Base-by-base conservation (phyloP, 1,140 invertebrate genomes). In the Drosophila truncata region DNA sequence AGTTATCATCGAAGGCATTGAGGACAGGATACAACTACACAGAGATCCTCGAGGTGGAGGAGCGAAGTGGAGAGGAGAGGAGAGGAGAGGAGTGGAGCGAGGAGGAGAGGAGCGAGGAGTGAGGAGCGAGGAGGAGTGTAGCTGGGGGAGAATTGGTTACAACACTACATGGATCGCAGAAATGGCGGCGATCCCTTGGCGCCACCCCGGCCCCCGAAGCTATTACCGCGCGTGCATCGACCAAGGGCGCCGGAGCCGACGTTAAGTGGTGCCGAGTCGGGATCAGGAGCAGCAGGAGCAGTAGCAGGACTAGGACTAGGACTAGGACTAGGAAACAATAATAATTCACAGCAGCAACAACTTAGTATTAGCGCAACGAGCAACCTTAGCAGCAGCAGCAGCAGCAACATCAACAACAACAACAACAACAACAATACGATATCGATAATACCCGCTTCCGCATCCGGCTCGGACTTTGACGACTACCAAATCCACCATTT, bases 101-200 rank as follows among this genome's bases (percentile, higher is more conserved):
- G 20, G 50, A 33, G 41, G 50, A 58, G 73, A 44, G 71, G 29
- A 78, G 74, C 63, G n/a, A 14, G 65, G 23, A 47, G 58, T 71
- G 73, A 57, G 52, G 72, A 61, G 69, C 47, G 70, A 70, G 20
- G 50, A 33, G 41, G 50, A 58, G 73, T 52, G 71, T 35, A 78
- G 74, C 63, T 75, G 74, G 80, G 76, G 79, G 69, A 63, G 67
- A 63, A 66, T 90, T 81, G 85, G 85, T 80, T 81, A 69, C 63
- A 74, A 91, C 87, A 91, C 88, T 93, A 86, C 92, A 93, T 93
- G 93, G 92, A 88, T 93, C 93, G 93, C 93, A 94, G 93, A 93
- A 93, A 94, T 94, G 94, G 94, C 94, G 95, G 95, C 94, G 95
- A 95, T 94, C 94, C 94, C 93, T 94, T 94, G 94, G 94, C 94